Percentiles rank a stretch among this genome's conserved stretches.
Conservation (phyloP, 30 jellyfish, hydroid and myxozoan genomes). For the Aurelia sp. region DNA sequence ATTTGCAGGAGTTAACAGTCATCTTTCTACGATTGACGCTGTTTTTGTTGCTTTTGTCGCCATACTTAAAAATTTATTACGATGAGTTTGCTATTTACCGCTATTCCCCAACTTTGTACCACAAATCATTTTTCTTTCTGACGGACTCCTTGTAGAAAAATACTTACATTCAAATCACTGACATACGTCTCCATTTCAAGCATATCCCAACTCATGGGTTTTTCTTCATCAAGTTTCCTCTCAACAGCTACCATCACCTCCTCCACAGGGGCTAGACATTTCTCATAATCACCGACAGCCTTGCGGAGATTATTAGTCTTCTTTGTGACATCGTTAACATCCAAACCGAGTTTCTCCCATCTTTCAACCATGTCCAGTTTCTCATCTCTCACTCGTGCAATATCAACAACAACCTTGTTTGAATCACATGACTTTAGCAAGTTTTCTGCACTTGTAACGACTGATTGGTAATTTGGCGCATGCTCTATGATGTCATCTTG, state of each 20-base stretch:
- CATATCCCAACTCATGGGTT: conserved; percentile 84
- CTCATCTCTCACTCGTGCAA: conserved; percentile 73
- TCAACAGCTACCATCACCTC: conserved; percentile 71
- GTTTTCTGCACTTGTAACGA: conserved; percentile 51
- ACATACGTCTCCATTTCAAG: conserved; percentile 74
- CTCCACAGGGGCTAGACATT: conserved; percentile 81
- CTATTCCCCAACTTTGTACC: too few relatives aligned
- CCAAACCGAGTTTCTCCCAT: conserved; percentile 76
- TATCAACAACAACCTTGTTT: conserved; percentile 70
- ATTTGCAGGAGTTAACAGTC: too few relatives aligned
- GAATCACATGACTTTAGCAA: conserved; percentile 59
- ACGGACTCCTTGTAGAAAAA: background rate
- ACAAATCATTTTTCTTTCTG: too few relatives aligned
- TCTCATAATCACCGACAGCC: conserved; percentile 65
- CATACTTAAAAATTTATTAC: too few relatives aligned
- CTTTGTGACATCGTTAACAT: conserved; percentile 58
- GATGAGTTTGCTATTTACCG: too few relatives aligned
- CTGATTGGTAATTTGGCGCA: conserved; percentile 64
- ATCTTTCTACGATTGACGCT: too few relatives aligned
- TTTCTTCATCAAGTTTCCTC: conserved; percentile 62
- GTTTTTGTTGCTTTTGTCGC: too few relatives aligned
- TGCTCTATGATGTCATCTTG: conserved; percentile 78
- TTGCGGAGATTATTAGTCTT: conserved; percentile 42
- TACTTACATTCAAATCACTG: conserved; percentile 57
- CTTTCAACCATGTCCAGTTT: conserved; percentile 74